Evolutionary conservation across 2,113 vertebrate species (phyloP), one percentile per base, ranked within the genome.

Genomic region (Sisor rabdophorus): DNA sequence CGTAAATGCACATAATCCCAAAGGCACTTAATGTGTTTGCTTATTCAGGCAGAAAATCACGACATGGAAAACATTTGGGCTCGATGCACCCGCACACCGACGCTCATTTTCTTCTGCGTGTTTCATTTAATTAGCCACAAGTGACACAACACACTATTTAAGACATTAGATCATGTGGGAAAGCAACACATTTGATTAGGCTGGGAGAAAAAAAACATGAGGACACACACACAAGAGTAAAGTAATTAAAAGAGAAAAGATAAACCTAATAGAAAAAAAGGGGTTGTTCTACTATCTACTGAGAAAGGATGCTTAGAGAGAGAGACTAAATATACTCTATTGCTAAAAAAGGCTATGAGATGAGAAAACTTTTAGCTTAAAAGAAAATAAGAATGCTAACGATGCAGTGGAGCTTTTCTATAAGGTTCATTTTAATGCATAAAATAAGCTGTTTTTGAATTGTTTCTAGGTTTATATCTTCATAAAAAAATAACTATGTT

Each of bases 351-450:
- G 40, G 17, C 17, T 48, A n/a, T 17, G n/a, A 63, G 19, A 44
- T 22, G 72, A 63, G 19, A 44, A 12, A 8, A 68, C 36, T 24
- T 53, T 7, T 8, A 65, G 13, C 20, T 65, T 61, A 67, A 54
- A 73, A 4, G n/a, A 67, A 50, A 73, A 48, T 24, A 71, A 64
- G 22, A 82, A 79, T 40, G 52, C 47, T 59, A 67, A 86, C 90
- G 89, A 90, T 89, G 88, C 82, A 87, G 89, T 85, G 88, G 84
- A 89, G 86, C 87, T 90, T 88, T 24, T 67, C 8, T 26, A 28
- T 60, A 26, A 22, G 11, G 32, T 56, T 52, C 16, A 20, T 36
- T 19, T 20, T 16, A 50, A 74, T 63, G 44, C 28, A 53, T 3
- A 24, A 19, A 36, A 36, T 53, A 63, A 75, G 20, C 22, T 67